These are phyloP conservation scores for Cherax quadricarinatus DNA, from an alignment of 1,140 invertebrate genomes.

Conservation along the genomic window DNA sequence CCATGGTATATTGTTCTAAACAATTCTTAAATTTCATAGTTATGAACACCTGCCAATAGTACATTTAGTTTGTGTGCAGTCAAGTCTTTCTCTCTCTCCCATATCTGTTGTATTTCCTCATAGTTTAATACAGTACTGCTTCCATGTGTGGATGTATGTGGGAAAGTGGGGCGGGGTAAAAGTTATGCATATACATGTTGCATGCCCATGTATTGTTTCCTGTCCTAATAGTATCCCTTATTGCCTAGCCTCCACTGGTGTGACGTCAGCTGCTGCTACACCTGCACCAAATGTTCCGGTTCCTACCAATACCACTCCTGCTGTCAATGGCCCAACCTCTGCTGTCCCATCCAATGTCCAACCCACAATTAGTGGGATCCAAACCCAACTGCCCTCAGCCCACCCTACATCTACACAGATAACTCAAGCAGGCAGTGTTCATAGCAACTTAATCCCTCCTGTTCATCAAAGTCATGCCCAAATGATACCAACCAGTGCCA, in stretches of 20 bases:
- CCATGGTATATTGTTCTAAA: too few relatives aligned
- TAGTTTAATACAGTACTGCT: too few relatives aligned
- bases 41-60: too few relatives aligned
- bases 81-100: too few relatives aligned
- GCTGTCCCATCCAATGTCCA: slow-evolving; percentile 36
- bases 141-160: too few relatives aligned
- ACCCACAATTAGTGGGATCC: slow-evolving; percentile 10
- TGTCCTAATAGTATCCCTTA: slow-evolving; percentile 34
- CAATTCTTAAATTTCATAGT: too few relatives aligned
- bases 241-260: slow-evolving; percentile 50
- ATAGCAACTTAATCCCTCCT: not conserved
- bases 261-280: slow-evolving; percentile 46
- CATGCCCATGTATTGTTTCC: not conserved
- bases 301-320: slow-evolving; percentile 37
- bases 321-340: slow-evolving; percentile 46
- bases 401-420: not conserved
- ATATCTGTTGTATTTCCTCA: too few relatives aligned
- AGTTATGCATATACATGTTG: not conserved
- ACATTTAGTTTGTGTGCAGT: too few relatives aligned
- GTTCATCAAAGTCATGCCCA: not conserved
- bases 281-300: slow-evolving; percentile 46
- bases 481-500: not conserved
- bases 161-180: too few relatives aligned
- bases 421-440: not conserved
- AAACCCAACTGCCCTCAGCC: slow-evolving; percentile 16